Percentiles rank a stretch among this genome's conserved stretches.
Conservation (phyloP, 1,140 invertebrate genomes). For the Brachionus plicatilis region DNA sequence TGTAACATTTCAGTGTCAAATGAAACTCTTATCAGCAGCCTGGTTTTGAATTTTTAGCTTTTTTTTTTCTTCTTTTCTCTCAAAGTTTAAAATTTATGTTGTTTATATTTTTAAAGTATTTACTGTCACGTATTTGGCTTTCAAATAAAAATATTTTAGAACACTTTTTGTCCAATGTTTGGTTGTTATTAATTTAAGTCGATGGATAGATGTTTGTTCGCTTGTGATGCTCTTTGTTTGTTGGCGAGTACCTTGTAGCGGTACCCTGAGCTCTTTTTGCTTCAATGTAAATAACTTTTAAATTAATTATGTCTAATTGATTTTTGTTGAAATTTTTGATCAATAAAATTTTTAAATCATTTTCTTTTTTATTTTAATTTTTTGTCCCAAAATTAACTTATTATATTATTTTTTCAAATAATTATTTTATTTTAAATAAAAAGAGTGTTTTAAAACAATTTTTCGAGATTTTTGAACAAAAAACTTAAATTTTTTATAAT, state of each 20-base stretch:
- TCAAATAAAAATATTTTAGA: not conserved
- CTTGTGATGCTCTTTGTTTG: not conserved
- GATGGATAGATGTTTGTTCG: not conserved
- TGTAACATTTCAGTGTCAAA: not conserved
- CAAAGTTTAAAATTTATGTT: not conserved
- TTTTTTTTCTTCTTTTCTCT: not conserved
- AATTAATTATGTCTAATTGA: not conserved
- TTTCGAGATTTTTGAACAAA: no score
- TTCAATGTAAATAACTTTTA: not conserved
- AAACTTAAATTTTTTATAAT: no score
- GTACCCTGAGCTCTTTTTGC: not conserved
- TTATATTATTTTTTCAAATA: no score
- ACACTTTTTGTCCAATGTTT: not conserved
- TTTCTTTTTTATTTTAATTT: not conserved
- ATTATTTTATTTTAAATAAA: no score
- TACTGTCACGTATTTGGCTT: not conserved
- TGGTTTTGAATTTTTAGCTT: not conserved
- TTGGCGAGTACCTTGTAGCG: not conserved
- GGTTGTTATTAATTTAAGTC: not conserved
- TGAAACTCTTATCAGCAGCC: not conserved
- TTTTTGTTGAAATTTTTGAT: not conserved
- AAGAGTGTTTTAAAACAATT: no score
- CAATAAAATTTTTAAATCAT: not conserved
- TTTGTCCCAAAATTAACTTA: no score
- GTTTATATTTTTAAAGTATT: not conserved